Evolutionary conservation across 2,888 invertebrate genomes (phyloP).

Genomic region (Cephus pulcher): DNA sequence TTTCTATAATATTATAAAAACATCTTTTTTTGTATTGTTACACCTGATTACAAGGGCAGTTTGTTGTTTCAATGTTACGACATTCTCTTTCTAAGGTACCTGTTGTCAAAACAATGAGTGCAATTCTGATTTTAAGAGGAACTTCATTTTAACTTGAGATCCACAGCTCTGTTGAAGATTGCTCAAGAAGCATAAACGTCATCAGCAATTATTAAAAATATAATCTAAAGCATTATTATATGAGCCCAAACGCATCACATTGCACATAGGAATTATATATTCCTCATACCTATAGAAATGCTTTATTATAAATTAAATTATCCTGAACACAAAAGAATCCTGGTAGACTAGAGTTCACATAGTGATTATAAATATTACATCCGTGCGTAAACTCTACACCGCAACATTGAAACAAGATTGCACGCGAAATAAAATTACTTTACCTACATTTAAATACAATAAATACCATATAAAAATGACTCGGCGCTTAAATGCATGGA

Average conservation of each 20-base stretch:
- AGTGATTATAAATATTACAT: not conserved
- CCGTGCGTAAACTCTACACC: slow-evolving; percentile 21
- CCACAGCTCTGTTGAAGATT: not conserved
- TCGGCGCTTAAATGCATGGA: slow-evolving; percentile 46
- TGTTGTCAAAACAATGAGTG: not conserved
- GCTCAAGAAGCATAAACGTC: not conserved
- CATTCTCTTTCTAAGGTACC: slow-evolving; percentile 22
- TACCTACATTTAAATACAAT: slow-evolving; percentile 31
- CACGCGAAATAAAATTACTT: slow-evolving; percentile 42
- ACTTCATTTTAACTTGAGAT: slow-evolving; percentile 28
- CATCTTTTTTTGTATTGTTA: slow-evolving; percentile 20
- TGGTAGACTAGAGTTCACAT: not conserved
- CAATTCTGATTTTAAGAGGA: slow-evolving; percentile 24
- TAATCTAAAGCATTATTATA: not conserved
- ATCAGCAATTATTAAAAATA: not conserved
- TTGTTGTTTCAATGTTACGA: slow-evolving; percentile 58
- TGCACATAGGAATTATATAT: not conserved
- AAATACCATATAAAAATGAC: slow-evolving; percentile 47
- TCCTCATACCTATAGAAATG: not conserved
- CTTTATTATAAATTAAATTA: not conserved
- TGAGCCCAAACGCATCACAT: not conserved
- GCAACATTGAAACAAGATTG: slow-evolving; percentile 57
- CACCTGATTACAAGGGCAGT: slow-evolving; percentile 39
- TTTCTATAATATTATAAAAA: slow-evolving; percentile 43
- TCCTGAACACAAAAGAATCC: not conserved